Evolutionary conservation across 2,888 invertebrate genomes (phyloP).

Genomic region (Leptinotarsa peninsularis): DNA sequence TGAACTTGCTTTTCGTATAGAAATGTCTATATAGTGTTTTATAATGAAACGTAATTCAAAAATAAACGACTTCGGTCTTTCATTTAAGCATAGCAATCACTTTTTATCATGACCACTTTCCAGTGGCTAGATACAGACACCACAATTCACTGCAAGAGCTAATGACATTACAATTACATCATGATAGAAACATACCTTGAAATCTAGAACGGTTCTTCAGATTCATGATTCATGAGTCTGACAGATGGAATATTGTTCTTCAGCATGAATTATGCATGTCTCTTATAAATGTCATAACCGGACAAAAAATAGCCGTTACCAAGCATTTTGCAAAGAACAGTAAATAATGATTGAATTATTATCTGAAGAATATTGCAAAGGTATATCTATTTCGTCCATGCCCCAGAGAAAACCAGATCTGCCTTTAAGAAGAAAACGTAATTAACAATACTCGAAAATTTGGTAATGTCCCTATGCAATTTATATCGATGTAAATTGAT

Average conservation of each 20-base stretch:
- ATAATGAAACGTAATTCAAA: background rate
- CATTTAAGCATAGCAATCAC: background rate
- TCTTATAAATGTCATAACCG: too few species aligned
- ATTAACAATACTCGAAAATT: too few species aligned
- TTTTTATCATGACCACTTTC: slow-evolving; percentile 1
- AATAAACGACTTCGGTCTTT: background rate
- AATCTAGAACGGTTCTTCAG: slow-evolving; percentile 1
- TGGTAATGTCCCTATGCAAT: too few species aligned
- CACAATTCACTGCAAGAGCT: background rate
- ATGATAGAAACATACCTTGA: background rate
- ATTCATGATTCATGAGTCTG: background rate
- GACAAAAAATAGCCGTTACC: too few species aligned
- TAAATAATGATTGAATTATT: too few species aligned
- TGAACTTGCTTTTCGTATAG: background rate
- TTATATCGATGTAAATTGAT: too few species aligned
- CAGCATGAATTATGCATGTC: too few species aligned
- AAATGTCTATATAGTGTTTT: background rate
- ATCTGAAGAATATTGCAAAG: too few species aligned
- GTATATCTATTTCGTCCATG: too few species aligned
- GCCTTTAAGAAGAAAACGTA: too few species aligned
- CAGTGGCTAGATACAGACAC: slow-evolving; percentile 5
- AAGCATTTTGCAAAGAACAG: too few species aligned
- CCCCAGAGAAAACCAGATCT: too few species aligned
- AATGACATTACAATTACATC: slow-evolving; percentile 8
- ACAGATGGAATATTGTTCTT: background rate